A percentile compares a stretch with the other conserved stretches of the same genome.
Evolutionary conservation across 1,140 invertebrate genomes (phyloP).

Genomic region (Coelopa frigida): DNA sequence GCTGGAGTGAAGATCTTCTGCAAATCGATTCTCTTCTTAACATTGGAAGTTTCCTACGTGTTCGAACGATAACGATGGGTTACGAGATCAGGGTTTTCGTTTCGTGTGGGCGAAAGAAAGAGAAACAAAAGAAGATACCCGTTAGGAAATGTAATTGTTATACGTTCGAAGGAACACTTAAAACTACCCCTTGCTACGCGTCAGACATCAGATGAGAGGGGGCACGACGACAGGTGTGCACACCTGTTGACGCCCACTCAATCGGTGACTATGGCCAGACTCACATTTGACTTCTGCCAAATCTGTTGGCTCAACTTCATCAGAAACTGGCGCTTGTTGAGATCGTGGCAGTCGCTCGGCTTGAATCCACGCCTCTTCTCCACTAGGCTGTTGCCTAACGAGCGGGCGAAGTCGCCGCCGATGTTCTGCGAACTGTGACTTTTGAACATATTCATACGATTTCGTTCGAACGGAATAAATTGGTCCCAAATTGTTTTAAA

Average conservation of each 20-base stretch:
- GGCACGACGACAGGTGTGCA: no score
- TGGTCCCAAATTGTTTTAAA: no score
- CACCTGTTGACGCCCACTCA: no score
- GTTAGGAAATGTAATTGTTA: no score
- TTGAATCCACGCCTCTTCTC: constrained; percentile 63
- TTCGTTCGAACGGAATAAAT: neutral
- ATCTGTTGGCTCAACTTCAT: constrained; percentile 58
- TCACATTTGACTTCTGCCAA: constrained; percentile 34
- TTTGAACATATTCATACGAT: constrained; percentile 8
- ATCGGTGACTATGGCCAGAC: neutral
- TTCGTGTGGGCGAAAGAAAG: no score
- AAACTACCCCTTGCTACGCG: no score
- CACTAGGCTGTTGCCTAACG: constrained; percentile 23
- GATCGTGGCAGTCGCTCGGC: constrained; percentile 75
- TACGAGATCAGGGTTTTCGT: no score
- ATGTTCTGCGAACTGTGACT: neutral
- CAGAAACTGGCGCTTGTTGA: constrained; percentile 69
- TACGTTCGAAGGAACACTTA: no score
- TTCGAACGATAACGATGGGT: no score
- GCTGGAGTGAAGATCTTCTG: constrained; percentile 81
- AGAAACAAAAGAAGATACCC: no score
- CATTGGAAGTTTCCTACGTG: constrained; percentile 29
- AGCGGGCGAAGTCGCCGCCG: no score
- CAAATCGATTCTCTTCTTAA: constrained; percentile 59
- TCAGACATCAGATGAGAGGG: no score